Evolutionary conservation across 1,140 invertebrate genomes (phyloP).

Genomic region (Coenobita brevimanus): DNA sequence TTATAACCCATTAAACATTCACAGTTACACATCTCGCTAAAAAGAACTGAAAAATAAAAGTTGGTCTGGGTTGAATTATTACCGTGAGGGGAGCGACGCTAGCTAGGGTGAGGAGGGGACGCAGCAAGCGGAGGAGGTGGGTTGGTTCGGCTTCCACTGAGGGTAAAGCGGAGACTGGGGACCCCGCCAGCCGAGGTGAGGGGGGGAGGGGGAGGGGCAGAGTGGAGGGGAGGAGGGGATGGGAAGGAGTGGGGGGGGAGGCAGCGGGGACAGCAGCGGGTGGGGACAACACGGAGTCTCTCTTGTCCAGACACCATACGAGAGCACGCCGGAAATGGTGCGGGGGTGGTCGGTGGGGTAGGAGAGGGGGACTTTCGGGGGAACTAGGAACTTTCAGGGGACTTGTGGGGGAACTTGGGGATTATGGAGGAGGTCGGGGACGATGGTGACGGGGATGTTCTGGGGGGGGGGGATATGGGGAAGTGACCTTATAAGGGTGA

Average conservation of each 20-base stretch:
- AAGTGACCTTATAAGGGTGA: no score
- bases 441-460: no score
- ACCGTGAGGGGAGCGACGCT: constrained; percentile 2
- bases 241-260: constrained; percentile 6
- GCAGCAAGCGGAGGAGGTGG: background rate
- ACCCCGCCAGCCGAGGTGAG: background rate
- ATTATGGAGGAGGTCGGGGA: no score
- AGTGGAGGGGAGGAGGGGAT: no score
- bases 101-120: background rate
- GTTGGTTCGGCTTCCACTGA: constrained; percentile 32
- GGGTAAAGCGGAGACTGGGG: constrained; percentile 50
- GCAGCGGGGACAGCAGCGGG: constrained; percentile 31
- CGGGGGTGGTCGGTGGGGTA: constrained; percentile 55
- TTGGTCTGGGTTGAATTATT: background rate
- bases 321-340: constrained; percentile 58
- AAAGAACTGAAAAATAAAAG: no score
- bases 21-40: no score
- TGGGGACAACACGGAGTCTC: constrained; percentile 56
- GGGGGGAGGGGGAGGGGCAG: constrained; percentile 14
- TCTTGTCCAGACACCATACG: constrained; percentile 61
- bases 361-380: no score
- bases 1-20: no score
- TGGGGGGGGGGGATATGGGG: no score
- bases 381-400: background rate
- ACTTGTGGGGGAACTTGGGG: constrained; percentile 9